Percentiles rank a stretch among this genome's conserved stretches.
phyloP scores from a whole-genome alignment of 1,140 invertebrate species.

The Trichoplusia ni region DNA sequence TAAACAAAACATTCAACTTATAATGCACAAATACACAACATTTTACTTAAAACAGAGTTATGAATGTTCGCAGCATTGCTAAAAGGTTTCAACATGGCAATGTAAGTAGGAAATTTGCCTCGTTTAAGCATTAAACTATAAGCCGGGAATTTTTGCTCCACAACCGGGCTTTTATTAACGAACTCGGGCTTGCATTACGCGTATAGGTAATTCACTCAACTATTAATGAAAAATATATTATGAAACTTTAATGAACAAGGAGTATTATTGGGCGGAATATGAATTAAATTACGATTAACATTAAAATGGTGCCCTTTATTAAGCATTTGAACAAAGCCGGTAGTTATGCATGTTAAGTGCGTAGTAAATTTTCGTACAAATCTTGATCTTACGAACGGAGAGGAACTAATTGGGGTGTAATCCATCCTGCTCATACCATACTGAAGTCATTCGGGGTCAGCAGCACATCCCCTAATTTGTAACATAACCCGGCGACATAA shows the following conservation, averaged over 20 bases:
- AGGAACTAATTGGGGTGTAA: conserved; percentile 24
- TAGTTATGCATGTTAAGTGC: conserved; percentile 19
- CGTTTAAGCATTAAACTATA: conserved; percentile 26
- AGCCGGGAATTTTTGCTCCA: conserved; percentile 20
- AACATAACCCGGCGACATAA: conserved; percentile 15
- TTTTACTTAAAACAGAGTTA: conserved; percentile 7
- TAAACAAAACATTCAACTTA: neutral
- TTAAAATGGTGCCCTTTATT: conserved; percentile 11
- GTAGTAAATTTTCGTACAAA: conserved; percentile 22
- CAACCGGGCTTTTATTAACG: conserved; percentile 1
- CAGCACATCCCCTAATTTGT: conserved; percentile 17
- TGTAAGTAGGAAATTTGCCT: conserved; percentile 21
- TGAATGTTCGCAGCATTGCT: conserved; percentile 3
- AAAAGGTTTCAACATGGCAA: conserved; percentile 15
- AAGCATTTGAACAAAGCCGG: neutral
- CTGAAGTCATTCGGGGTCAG: conserved; percentile 12
- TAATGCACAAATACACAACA: neutral
- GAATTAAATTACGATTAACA: conserved; percentile 2
- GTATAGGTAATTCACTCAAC: neutral
- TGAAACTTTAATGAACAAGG: conserved; percentile 4
- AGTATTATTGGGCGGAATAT: neutral
- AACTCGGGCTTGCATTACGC: neutral
- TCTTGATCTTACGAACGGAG: neutral
- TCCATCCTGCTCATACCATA: conserved; percentile 2
- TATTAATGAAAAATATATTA: neutral